A percentile compares a stretch with the other conserved stretches of the same genome.
Evolutionary conservation across 2,888 invertebrate species (phyloP).

Genomic region (Tortrix viridana): DNA sequence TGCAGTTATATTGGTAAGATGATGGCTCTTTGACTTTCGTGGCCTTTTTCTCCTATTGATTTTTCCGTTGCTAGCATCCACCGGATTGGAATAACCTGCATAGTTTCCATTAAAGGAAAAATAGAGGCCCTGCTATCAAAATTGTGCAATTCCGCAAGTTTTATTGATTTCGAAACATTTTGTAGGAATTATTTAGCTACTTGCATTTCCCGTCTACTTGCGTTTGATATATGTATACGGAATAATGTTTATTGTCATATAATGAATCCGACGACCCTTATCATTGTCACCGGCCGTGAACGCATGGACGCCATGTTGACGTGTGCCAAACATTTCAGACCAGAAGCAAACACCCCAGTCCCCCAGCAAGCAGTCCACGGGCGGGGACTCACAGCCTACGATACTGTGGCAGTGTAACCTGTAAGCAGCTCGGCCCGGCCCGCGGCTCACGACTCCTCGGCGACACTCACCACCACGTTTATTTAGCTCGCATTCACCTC

Average conservation of each 20-base stretch:
- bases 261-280: neutral
- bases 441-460: conserved; percentile 45
- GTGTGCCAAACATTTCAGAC: conserved; percentile 85
- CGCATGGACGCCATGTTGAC: neutral
- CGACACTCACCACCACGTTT: conserved; percentile 49
- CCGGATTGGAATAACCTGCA: conserved; percentile 31
- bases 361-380: conserved; percentile 89
- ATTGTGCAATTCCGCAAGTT: conserved; percentile 10
- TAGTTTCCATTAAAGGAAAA: conserved; percentile 23
- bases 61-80: conserved; percentile 7
- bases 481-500: conserved; percentile 43
- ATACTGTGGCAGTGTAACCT: conserved; percentile 99
- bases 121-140: conserved; percentile 27
- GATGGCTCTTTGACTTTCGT: conserved; percentile 2
- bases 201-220: conserved; percentile 25
- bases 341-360: conserved; percentile 92
- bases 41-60: no score
- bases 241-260: neutral
- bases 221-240: conserved; percentile 3
- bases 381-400: conserved; percentile 98
- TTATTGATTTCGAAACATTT: conserved; percentile 17
- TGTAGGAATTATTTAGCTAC: conserved; percentile 12
- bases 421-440: conserved; percentile 79
- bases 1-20: conserved; percentile 52
- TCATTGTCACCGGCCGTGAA: neutral